Conservation (phyloP, 2,797 vertebrate genomes). For the Melanotaenia trifasciata region DNA sequence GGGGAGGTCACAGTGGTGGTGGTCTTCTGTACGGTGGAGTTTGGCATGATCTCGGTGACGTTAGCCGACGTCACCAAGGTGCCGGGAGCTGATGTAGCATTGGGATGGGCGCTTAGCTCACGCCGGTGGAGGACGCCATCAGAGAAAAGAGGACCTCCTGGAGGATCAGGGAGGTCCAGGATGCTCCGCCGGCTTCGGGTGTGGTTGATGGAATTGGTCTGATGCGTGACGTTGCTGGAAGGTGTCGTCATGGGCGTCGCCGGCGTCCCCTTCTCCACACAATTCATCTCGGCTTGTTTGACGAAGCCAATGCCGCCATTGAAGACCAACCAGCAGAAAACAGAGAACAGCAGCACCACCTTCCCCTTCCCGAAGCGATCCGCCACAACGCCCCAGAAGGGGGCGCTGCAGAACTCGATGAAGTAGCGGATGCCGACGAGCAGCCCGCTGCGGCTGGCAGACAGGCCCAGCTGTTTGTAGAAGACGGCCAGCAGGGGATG, state of each 20-base stretch:
- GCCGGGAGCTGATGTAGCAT: background rate
- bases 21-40: slow-evolving; percentile 22
- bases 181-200: slow-evolving; percentile 33
- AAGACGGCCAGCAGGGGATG: slow-evolving; percentile 94
- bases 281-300: slow-evolving; percentile 89
- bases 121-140: background rate
- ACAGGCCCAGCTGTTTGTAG: slow-evolving; percentile 97
- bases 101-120: slow-evolving; percentile 44
- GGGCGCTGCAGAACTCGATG: slow-evolving; percentile 98
- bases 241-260: background rate
- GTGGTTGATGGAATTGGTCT: slow-evolving; percentile 43
- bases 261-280: slow-evolving; percentile 73
- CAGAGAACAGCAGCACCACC: slow-evolving; percentile 91
- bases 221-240: slow-evolving; percentile 70
- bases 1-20: slow-evolving; percentile 29
- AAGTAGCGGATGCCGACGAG: slow-evolving; percentile 97
- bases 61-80: background rate
- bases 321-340: slow-evolving; percentile 96
- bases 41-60: slow-evolving; percentile 8
- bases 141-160: background rate
- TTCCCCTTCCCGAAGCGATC: slow-evolving; percentile 96
- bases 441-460: slow-evolving; percentile 92
- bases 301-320: slow-evolving; percentile 96
- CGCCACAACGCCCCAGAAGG: slow-evolving; percentile 97
- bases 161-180: background rate